Conservation (phyloP, 2,888 invertebrate species). For the Aporophyla lueneburgensis region DNA sequence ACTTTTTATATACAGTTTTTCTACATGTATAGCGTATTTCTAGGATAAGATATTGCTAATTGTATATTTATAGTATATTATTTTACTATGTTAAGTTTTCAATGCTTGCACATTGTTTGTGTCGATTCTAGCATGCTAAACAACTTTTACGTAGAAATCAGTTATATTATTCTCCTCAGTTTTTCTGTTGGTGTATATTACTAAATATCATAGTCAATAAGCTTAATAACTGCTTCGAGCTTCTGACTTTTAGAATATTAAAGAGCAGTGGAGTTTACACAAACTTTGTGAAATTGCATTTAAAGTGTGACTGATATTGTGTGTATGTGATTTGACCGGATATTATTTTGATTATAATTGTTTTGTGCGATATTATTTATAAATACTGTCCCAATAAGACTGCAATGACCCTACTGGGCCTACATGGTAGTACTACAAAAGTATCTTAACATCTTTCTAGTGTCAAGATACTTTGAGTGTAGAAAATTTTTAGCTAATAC, state of each 20-base stretch:
- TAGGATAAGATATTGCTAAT: constrained; percentile 81
- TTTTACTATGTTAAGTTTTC: constrained; percentile 74
- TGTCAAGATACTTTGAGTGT: constrained; percentile 20
- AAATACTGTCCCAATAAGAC: constrained; percentile 49
- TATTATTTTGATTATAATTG: constrained; percentile 70
- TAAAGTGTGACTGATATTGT: constrained; percentile 77
- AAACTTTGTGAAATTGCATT: constrained; percentile 70
- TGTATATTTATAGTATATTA: constrained; percentile 81
- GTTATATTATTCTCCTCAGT: constrained; percentile 12
- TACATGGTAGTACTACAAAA: constrained; percentile 19
- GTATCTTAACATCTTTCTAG: constrained; percentile 26
- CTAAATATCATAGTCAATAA: constrained; percentile 9
- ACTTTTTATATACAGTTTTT: constrained; percentile 82
- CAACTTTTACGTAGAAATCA: constrained; percentile 5
- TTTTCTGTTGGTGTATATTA: constrained; percentile 3
- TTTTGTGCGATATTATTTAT: constrained; percentile 50
- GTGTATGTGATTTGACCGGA: constrained; percentile 67
- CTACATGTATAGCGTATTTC: constrained; percentile 81
- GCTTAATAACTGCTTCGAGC: constrained; percentile 22
- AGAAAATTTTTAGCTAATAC: constrained; percentile 29
- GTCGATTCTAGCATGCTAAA: constrained; percentile 55
- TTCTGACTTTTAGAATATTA: constrained; percentile 14
- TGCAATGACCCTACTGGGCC: constrained; percentile 34
- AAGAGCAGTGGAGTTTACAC: constrained; percentile 59
- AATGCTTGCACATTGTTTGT: constrained; percentile 72